Evolutionary conservation across 2,113 vertebrate genomes (phyloP).

Genomic region (Balaeniceps rex): DNA sequence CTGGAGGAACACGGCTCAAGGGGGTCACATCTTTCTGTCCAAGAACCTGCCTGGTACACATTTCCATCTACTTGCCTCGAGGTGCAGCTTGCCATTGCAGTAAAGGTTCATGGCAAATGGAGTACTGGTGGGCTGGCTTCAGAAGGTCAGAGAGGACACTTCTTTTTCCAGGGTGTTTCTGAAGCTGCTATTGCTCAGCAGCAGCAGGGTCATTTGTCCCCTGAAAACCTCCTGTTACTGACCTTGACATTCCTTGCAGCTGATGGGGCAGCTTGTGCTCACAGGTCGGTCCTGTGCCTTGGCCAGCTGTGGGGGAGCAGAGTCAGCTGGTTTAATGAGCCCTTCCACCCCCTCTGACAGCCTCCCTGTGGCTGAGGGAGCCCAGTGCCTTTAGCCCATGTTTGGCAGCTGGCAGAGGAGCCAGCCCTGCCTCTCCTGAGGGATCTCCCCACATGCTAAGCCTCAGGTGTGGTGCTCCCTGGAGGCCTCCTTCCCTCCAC

Average conservation of each 20-base stretch:
- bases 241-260: background rate
- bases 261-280: background rate
- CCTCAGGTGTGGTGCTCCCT: background rate
- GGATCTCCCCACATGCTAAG: background rate
- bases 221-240: background rate
- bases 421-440: rapidly evolving
- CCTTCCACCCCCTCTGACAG: background rate
- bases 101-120: rapidly evolving
- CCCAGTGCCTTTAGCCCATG: rapidly evolving
- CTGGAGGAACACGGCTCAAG: background rate
- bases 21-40: rapidly evolving
- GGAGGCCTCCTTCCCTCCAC: background rate
- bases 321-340: background rate
- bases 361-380: background rate
- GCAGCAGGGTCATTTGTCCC: no score
- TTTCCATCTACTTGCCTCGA: rapidly evolving
- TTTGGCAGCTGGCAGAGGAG: background rate
- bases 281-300: background rate
- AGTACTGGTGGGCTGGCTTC: rapidly evolving
- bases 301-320: background rate
- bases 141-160: rapidly evolving
- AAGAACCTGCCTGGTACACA: rapidly evolving
- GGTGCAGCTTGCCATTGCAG: rapidly evolving
- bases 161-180: background rate
- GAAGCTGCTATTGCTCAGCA: rapidly evolving